These are phyloP conservation scores for Melanostoma scalare DNA, from an alignment of 2,888 invertebrate species.

Conservation along the genomic window DNA sequence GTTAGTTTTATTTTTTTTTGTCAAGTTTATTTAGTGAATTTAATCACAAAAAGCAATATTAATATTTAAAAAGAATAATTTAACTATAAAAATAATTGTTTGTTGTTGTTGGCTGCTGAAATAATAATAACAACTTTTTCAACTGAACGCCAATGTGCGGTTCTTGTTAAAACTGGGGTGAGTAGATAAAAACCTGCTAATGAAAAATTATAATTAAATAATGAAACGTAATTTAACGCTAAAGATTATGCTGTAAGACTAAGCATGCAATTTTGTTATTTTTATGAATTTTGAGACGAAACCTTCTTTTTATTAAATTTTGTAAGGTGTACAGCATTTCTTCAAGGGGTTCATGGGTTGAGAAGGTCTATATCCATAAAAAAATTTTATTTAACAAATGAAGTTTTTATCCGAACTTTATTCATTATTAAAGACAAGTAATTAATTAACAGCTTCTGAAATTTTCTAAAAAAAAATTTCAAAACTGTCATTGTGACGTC, in stretches of 20 bases:
- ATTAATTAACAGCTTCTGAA: too few relatives aligned
- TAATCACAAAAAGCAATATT: conserved; percentile 28
- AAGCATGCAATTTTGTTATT: background rate
- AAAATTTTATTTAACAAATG: too few relatives aligned
- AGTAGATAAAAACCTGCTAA: conserved; percentile 45
- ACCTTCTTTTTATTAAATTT: too few relatives aligned
- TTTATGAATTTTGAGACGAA: background rate
- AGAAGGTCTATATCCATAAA: too few relatives aligned
- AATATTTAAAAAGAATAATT: conserved; percentile 6
- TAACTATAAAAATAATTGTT: conserved; percentile 7
- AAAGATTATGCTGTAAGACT: too few relatives aligned
- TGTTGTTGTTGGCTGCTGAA: conserved; percentile 55
- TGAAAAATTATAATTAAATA: background rate
- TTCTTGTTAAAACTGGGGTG: conserved; percentile 69
- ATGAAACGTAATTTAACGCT: too few relatives aligned
- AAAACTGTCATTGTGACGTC: too few relatives aligned
- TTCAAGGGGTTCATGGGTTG: too few relatives aligned
- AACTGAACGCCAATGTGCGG: conserved; percentile 65
- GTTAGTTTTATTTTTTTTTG: conserved; percentile 3
- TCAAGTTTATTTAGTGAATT: conserved; percentile 32
- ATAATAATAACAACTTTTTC: conserved; percentile 41
- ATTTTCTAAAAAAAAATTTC: too few relatives aligned
- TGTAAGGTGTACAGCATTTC: too few relatives aligned
- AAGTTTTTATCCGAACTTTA: too few relatives aligned
- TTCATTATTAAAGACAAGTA: too few relatives aligned